These are phyloP conservation scores for Priocnemis perturbator DNA, from an alignment of 2,888 invertebrate genomes.

Conservation along the genomic window DNA sequence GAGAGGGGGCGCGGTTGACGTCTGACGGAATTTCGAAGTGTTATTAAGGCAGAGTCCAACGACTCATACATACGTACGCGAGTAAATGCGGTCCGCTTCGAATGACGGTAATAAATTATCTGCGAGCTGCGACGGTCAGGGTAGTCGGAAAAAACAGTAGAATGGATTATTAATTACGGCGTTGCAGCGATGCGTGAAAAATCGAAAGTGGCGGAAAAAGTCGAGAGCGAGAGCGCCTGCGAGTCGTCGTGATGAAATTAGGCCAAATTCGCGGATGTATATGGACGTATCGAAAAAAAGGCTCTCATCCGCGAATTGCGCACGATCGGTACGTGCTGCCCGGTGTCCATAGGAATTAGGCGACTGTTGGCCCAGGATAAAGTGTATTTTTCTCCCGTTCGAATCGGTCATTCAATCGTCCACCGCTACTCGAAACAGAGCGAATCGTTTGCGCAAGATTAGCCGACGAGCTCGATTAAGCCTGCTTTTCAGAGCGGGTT, in stretches of 20 bases:
- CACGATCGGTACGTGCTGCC: not conserved
- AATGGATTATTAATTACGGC: slow-evolving; percentile 72
- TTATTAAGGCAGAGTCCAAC: slow-evolving; percentile 41
- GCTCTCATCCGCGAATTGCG: no score
- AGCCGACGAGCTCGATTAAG: slow-evolving; percentile 30
- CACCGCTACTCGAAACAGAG: slow-evolving; percentile 9
- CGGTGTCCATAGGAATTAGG: not conserved
- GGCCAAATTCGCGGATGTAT: not conserved
- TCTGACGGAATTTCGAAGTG: slow-evolving; percentile 30
- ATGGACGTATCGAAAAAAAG: no score
- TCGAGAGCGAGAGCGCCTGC: not conserved
- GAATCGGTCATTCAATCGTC: slow-evolving; percentile 35
- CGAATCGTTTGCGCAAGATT: slow-evolving; percentile 24
- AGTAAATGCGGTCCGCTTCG: slow-evolving; percentile 59
- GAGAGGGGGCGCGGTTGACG: slow-evolving; percentile 3
- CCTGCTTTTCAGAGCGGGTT: slow-evolving; percentile 29
- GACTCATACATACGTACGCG: slow-evolving; percentile 45
- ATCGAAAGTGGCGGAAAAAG: slow-evolving; percentile 1
- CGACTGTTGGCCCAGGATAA: not conserved
- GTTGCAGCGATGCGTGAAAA: slow-evolving; percentile 36
- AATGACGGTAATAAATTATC: slow-evolving; percentile 66
- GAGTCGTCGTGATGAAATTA: slow-evolving; percentile 7
- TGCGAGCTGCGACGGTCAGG: slow-evolving; percentile 56
- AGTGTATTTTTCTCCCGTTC: slow-evolving; percentile 17
- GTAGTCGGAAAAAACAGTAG: slow-evolving; percentile 57